Conservation (phyloP, 2,113 vertebrate genomes). For the Spea bombifrons region DNA sequence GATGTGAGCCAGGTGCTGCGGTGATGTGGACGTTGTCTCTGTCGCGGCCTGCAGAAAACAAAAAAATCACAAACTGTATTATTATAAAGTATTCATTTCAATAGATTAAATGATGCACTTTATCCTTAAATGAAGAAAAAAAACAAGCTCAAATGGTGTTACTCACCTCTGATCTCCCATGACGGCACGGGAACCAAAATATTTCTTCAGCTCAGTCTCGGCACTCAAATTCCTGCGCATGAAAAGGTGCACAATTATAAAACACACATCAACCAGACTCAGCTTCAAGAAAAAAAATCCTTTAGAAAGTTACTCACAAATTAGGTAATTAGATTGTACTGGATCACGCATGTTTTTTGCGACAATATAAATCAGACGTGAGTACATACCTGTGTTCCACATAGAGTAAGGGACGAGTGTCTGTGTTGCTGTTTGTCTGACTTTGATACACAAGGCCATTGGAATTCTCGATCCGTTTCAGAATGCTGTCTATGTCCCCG, state of each 20-base stretch:
- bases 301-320: too few species aligned
- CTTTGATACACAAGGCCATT: slow-evolving; percentile 65
- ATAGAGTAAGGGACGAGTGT: slow-evolving; percentile 74
- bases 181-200: slow-evolving; percentile 91
- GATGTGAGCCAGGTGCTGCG: slow-evolving; percentile 86
- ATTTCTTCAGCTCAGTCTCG: slow-evolving; percentile 93
- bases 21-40: slow-evolving; percentile 82
- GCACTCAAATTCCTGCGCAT: slow-evolving; percentile 86
- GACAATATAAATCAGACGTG: too few species aligned
- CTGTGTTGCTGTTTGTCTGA: slow-evolving; percentile 55
- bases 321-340: too few species aligned
- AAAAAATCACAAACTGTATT: neutral
- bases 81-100: neutral
- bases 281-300: too few species aligned
- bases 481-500: slow-evolving; percentile 81
- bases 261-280: too few species aligned
- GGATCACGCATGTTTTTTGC: too few species aligned
- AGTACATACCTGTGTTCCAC: slow-evolving; percentile 86
- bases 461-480: slow-evolving; percentile 77
- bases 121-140: too few species aligned
- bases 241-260: neutral
- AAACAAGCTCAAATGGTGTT: neutral
- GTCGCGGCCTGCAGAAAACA: slow-evolving; percentile 68
- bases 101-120: too few species aligned
- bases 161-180: slow-evolving; percentile 89